These are phyloP conservation scores for Pachycephala philippinensis DNA, from an alignment of 2,113 vertebrate species.

Conservation along the genomic window DNA sequence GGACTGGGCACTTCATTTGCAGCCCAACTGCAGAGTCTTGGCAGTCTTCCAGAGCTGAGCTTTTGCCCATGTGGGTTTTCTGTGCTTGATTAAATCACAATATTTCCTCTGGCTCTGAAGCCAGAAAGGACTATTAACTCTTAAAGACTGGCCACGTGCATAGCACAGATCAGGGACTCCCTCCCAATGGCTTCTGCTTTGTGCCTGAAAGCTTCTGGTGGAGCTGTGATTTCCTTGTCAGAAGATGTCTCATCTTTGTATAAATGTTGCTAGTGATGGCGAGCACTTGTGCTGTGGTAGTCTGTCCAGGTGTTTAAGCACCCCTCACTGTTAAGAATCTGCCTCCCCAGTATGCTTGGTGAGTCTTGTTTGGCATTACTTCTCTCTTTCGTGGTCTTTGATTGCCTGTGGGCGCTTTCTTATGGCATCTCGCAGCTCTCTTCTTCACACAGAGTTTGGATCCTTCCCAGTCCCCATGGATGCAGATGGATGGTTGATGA, in stretches of 20 bases:
- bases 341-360: neutral
- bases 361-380: neutral
- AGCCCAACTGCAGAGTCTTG: neutral
- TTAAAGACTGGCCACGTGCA: neutral
- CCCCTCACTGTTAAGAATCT: neutral
- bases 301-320: neutral
- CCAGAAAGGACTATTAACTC: neutral
- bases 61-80: neutral
- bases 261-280: neutral
- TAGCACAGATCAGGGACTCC: neutral
- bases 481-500: neutral
- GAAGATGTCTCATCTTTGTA: neutral
- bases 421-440: neutral
- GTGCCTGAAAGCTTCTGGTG: neutral
- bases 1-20: neutral
- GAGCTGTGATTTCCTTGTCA: neutral
- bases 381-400: neutral
- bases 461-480: neutral
- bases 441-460: neutral
- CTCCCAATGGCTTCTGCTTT: neutral
- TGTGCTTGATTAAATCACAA: slow-evolving; percentile 41
- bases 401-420: neutral
- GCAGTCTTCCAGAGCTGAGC: neutral
- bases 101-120: slow-evolving; percentile 19
- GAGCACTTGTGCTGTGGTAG: neutral